Conservation (phyloP, 2,797 vertebrate species). For the Enteromius anoplus region DNA sequence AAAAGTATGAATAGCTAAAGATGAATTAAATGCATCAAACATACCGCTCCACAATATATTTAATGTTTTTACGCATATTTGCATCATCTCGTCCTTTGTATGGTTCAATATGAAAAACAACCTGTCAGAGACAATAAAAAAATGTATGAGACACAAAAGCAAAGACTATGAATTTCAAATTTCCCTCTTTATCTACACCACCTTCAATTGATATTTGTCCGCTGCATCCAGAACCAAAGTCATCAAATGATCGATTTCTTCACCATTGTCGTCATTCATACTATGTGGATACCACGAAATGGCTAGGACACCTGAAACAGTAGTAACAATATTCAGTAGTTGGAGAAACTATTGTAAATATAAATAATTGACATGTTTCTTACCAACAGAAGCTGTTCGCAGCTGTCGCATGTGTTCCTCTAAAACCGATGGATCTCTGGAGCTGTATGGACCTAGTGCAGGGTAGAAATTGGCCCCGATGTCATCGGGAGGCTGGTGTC, state of each 20-base stretch:
- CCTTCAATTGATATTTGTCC: conserved; percentile 91
- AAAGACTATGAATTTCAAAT: background rate
- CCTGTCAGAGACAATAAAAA: conserved; percentile 69
- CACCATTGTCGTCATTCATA: conserved; percentile 88
- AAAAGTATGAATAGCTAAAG: background rate
- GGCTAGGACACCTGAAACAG: conserved; percentile 86
- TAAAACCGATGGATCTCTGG: conserved; percentile 87
- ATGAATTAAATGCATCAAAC: conserved; percentile 58
- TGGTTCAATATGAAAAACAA: conserved; percentile 93
- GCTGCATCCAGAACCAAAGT: conserved; percentile 89
- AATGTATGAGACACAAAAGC: background rate
- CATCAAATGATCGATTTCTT: conserved; percentile 84
- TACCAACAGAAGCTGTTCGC: conserved; percentile 89
- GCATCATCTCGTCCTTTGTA: conserved; percentile 89
- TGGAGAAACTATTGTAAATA: background rate
- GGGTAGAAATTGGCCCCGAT: conserved; percentile 95
- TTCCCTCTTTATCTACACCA: conserved; percentile 60
- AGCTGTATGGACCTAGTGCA: conserved; percentile 92
- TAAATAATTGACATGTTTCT: conserved; percentile 56
- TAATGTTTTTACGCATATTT: conserved; percentile 88
- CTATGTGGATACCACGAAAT: conserved; percentile 94
- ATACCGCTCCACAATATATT: conserved; percentile 93
- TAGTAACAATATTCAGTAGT: background rate
- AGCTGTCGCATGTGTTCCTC: conserved; percentile 96
- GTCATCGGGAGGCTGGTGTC: conserved; percentile 90